Conservation (phyloP, 2,797 vertebrate species). For the Rhinatrema bivittatum region DNA sequence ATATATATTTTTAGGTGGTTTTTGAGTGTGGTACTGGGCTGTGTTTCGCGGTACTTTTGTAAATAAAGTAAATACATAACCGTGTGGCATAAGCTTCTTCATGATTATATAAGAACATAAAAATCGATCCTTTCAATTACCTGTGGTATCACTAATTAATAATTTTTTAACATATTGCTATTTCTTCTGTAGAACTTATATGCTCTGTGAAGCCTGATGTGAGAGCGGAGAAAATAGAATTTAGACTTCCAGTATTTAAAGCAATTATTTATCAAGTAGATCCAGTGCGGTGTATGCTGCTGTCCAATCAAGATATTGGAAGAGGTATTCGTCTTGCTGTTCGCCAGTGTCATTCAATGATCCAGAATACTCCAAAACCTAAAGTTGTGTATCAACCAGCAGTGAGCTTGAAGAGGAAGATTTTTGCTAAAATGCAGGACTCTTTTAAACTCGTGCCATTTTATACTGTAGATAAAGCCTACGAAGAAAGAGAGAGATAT, state of each 20-base stretch:
- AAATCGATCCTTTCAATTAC: no score
- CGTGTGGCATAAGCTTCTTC: no score
- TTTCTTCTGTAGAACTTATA: constrained; percentile 2
- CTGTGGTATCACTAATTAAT: no score
- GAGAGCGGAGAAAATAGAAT: constrained; percentile 4
- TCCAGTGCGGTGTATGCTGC: constrained; percentile 12
- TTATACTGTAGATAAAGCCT: constrained; percentile 34
- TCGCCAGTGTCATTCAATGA: constrained; percentile 5
- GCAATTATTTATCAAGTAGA: constrained; percentile 13
- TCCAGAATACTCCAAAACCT: not conserved
- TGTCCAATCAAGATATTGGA: constrained; percentile 14
- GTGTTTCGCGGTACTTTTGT: no score
- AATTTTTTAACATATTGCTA: no score
- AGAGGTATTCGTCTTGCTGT: constrained; percentile 10
- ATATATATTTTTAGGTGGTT: no score
- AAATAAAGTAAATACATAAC: no score
- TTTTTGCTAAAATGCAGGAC: constrained; percentile 3
- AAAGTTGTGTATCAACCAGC: not conserved
- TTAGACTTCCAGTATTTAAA: constrained; percentile 33
- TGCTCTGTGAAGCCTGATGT: not conserved
- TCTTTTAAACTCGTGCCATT: constrained; percentile 23
- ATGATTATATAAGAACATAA: no score
- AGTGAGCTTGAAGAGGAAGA: constrained; percentile 3
- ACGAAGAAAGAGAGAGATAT: constrained; percentile 11
- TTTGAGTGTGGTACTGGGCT: no score